Evolutionary conservation across 2,888 invertebrate genomes (phyloP).

Genomic region (Elysia crispata): DNA sequence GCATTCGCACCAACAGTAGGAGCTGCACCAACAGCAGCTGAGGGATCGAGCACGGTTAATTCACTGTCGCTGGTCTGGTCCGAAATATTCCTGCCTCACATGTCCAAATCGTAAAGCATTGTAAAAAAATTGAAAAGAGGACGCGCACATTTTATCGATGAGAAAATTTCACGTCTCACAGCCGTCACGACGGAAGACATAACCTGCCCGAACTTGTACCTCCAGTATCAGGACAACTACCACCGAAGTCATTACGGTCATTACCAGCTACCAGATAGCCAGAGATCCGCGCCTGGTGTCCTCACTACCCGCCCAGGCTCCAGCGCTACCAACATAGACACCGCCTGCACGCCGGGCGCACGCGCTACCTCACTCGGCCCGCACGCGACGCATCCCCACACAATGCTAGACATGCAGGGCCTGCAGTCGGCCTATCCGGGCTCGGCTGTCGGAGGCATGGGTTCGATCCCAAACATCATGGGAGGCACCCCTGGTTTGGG

Average conservation of each 20-base stretch:
- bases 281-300: too few species aligned
- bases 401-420: conserved; percentile 69
- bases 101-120: too few species aligned
- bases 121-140: too few species aligned
- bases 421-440: conserved; percentile 70
- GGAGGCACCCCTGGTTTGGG: conserved; percentile 42
- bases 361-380: conserved; percentile 4
- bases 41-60: too few species aligned
- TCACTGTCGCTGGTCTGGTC: too few species aligned
- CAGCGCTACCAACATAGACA: not conserved
- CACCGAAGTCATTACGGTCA: not conserved
- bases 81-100: too few species aligned
- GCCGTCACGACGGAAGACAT: not conserved
- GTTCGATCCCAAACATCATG: conserved; percentile 46
- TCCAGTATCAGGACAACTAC: not conserved
- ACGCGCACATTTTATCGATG: conserved; percentile 31
- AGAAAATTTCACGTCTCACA: not conserved
- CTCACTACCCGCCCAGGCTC: too few species aligned
- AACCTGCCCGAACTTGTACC: not conserved
- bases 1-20: too few species aligned
- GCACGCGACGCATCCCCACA: not conserved
- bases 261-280: too few species aligned
- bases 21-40: too few species aligned
- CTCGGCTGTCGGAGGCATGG: conserved; percentile 56
- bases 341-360: not conserved